Evolutionary conservation across 2,888 invertebrate species (phyloP), one percentile per base, ranked within the genome.

Genomic region (Oscheius onirici): DNA sequence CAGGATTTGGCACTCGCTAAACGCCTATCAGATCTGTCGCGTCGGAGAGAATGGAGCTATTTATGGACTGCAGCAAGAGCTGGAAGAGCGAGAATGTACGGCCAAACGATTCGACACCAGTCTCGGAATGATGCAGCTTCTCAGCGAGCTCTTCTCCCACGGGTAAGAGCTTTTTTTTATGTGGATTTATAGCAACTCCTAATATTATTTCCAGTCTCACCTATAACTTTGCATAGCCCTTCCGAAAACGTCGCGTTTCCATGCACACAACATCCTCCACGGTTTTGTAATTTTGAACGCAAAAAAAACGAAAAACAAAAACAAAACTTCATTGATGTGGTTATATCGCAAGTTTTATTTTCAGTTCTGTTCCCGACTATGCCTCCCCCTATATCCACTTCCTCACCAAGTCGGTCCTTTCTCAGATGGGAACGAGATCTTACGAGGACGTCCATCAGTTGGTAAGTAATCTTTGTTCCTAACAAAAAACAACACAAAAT

Each of bases 31-130:
- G 49, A 66, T 83, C 41, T 84, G 81, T 65, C 71, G 68, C 41
- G 41, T 61, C 44, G 51, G 70, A 11, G 77, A 75, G n/a, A 71
- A 61, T 41, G 78, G 79, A n/a, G 54, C 71, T 6, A 63, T 83
- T 52, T 58, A 69, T 55, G 84, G 84, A 55, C 74, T 84, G 63
- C 67, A 85, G 75, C 74, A 77, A 52, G 85, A 85, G 51, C 68
- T 85, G 54, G 85, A 85, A n/a, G 81, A 84, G 55, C 66, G 77
- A 52, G 85, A 85, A 69, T 78, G 83, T 46, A 52, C 72, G 3
- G 52, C 54, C 22, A 80, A 79, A 40, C 67, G 77, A 26, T 86
- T 82, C 55, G 80, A 83, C 52, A 79, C 73, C 17, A 78, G 85
- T 8, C 67, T 83, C 22, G 84, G 83, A 2, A 80, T 81, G 54